Conservation (phyloP, 2,797 vertebrate species). For the Esox masquinongy region DNA sequence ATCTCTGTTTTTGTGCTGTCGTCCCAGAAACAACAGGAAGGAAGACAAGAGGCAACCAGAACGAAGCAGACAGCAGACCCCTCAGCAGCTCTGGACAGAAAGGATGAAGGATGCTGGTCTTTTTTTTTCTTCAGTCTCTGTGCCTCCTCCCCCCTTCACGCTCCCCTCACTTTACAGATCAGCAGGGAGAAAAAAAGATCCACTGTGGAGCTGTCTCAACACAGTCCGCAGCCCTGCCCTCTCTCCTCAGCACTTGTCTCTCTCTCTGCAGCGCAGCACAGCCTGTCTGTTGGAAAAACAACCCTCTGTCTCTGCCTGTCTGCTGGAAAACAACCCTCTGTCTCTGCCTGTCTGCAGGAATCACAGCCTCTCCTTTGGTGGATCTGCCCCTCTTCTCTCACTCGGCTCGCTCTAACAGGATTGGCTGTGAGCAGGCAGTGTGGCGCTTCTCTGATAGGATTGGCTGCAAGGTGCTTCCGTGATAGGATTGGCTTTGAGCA, state of each 20-base stretch:
- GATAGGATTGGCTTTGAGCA: slow-evolving; percentile 79
- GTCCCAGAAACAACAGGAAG: slow-evolving; percentile 21
- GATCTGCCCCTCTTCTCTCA: background rate
- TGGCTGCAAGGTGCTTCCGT: slow-evolving; percentile 20
- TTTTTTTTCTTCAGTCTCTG: slow-evolving; percentile 62
- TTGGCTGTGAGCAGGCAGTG: slow-evolving; percentile 81
- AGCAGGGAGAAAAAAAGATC: slow-evolving; percentile 46
- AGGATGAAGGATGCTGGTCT: slow-evolving; percentile 57
- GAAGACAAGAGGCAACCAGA: slow-evolving; percentile 37
- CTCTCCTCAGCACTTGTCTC: too few species aligned
- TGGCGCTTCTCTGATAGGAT: background rate
- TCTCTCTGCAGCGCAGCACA: background rate
- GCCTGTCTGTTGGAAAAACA: background rate
- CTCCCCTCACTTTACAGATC: slow-evolving; percentile 49
- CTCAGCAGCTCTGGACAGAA: slow-evolving; percentile 31
- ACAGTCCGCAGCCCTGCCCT: slow-evolving; percentile 46
- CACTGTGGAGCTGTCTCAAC: slow-evolving; percentile 44
- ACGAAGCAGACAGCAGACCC: slow-evolving; percentile 10
- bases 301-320: background rate
- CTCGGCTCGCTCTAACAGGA: slow-evolving; percentile 66
- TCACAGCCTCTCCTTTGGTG: background rate
- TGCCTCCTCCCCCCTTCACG: slow-evolving; percentile 58
- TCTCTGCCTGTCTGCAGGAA: background rate
- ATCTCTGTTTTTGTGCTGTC: slow-evolving; percentile 24
- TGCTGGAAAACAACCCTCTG: background rate